phyloP scores from a whole-genome alignment of 2,113 vertebrate species.

The Rhizomys pruinosus region DNA sequence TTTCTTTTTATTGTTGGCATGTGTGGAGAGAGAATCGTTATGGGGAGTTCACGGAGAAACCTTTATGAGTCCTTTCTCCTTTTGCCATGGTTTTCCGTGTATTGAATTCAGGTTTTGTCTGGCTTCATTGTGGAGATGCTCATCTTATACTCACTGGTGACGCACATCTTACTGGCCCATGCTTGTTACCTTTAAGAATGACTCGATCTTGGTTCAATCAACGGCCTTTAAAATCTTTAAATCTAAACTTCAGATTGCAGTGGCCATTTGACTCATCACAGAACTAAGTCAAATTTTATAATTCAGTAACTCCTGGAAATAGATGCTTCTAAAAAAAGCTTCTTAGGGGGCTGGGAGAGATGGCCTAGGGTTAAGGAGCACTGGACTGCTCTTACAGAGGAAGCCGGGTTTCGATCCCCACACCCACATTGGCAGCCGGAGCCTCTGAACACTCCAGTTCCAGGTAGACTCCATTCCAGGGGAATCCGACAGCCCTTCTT shows the following conservation, averaged over 20 bases:
- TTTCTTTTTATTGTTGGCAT: neutral
- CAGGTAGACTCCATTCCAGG: too few species aligned
- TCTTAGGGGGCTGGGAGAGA: too few species aligned
- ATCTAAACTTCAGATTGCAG: neutral
- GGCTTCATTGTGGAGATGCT: neutral
- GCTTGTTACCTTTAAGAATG: neutral
- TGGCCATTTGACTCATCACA: neutral
- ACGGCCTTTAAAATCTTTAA: neutral
- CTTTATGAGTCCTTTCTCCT: neutral
- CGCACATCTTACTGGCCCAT: neutral
- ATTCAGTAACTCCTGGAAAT: neutral
- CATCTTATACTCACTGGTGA: neutral
- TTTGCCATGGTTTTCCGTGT: neutral
- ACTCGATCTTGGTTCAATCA: neutral
- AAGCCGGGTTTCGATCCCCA: too few species aligned
- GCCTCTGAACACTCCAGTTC: too few species aligned
- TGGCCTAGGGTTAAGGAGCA: too few species aligned
- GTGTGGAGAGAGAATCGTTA: neutral
- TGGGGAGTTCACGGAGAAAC: neutral
- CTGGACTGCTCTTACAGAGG: too few species aligned
- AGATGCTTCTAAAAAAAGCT: neutral
- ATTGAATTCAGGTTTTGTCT: neutral
- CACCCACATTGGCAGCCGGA: too few species aligned
- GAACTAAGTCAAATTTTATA: constrained; percentile 7
- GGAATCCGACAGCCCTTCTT: too few species aligned